Evolutionary conservation across 2,888 invertebrate species (phyloP), one percentile per base, ranked within the genome.

Genomic region (Pherbina coryleti): DNA sequence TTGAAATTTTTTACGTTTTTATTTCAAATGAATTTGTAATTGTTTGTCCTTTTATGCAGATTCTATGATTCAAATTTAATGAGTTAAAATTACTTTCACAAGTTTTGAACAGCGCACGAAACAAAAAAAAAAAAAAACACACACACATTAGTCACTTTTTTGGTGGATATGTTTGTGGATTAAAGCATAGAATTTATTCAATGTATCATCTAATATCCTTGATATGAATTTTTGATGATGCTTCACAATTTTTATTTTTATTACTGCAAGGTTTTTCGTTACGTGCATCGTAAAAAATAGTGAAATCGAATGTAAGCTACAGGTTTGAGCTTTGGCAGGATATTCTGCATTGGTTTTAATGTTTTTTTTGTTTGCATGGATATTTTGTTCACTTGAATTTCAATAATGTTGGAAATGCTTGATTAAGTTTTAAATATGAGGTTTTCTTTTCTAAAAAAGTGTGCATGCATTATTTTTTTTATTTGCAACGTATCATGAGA

Each of bases 341-440:
- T 76, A 78, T 55, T 79, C 77, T 77, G 78, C 77, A 37, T 49
- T 31, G 74, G 75, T 51, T 51, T 51, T 51, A n/a, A 51, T 51
- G n/a, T 51, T 3, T 51, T 51, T n/a, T n/a, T 17, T 51, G 66
- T 77, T 51, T 66, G 69, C n/a, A n/a, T n/a, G 44, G 60, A 53
- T 51, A 37, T 28, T 53, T 53, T 31, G 31, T 25, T 51, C 14
- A 51, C 51, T 51, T 2, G n/a, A 51, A 17, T 51, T 51, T 51
- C 3, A 51, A 51, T 51, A 17, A 17, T 5, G n/a, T n/a, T n/a
- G n/a, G n/a, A n/a, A n/a, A n/a, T n/a, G n/a, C n/a, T n/a, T n/a
- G n/a, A n/a, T n/a, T n/a, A n/a, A n/a, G n/a, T n/a, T n/a, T n/a
- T n/a, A n/a, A n/a, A n/a, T n/a, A n/a, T n/a, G n/a, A n/a, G n/a